phyloP scores from a whole-genome alignment of 2,888 invertebrate genomes.

The Leucophora obtusa region DNA sequence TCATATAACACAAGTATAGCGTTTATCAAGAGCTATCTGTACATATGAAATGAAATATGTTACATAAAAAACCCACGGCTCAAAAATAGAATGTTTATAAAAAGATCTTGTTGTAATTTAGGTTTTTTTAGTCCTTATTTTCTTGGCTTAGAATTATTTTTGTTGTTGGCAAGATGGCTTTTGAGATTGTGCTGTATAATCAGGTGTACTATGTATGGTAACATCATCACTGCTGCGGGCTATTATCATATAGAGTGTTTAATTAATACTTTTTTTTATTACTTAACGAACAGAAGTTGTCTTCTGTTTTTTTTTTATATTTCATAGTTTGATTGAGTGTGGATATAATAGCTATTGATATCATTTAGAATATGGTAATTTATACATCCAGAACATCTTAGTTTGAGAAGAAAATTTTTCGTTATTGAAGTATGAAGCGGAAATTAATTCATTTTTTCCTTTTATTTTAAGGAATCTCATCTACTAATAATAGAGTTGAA shows the following conservation, averaged over 20 bases:
- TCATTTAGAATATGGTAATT: neutral
- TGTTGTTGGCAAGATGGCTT: neutral
- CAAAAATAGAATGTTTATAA: slow-evolving; percentile 37
- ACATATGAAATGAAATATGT: neutral
- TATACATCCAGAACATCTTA: no score
- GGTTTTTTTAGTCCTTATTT: neutral
- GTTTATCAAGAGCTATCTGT: no score
- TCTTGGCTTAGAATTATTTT: neutral
- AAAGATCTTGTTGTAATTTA: slow-evolving; percentile 43
- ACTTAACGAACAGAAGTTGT: neutral
- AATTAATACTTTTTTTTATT: slow-evolving; percentile 41
- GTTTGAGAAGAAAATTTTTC: no score
- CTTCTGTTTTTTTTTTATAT: neutral
- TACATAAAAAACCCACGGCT: slow-evolving; percentile 15
- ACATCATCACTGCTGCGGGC: slow-evolving; percentile 21
- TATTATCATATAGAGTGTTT: slow-evolving; percentile 49
- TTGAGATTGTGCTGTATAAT: slow-evolving; percentile 32
- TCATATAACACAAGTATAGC: no score
- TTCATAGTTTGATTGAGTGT: neutral
- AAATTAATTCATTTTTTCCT: no score
- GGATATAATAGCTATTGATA: neutral
- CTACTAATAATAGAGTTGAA: no score
- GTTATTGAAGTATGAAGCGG: no score
- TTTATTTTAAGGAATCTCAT: no score
- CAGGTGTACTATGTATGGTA: slow-evolving; percentile 19